Evolutionary conservation across 2,113 vertebrate genomes (phyloP), one percentile per base, ranked within the genome.

Genomic region (Sarotherodon lohbergeri): DNA sequence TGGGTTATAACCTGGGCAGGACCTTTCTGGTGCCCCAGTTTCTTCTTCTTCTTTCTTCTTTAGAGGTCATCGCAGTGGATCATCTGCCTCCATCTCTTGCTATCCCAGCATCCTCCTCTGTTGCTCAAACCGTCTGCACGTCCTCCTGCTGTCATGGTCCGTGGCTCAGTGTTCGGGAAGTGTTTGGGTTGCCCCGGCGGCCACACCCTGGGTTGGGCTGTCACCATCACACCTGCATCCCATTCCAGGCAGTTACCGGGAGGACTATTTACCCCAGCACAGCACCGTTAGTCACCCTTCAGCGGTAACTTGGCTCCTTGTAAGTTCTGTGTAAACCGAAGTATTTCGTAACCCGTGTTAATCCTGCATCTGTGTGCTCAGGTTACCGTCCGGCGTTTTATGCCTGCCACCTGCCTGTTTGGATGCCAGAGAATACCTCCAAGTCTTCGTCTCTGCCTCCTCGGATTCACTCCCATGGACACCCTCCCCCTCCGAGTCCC

Each of bases 121-220:
- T 71, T 22, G 29, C 4, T 0, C 19, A 10, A 66, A 39, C 63
- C 1, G 0, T 68, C 63, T 41, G 63, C 36, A 68, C 0, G 1
- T 68, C 4, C 7, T 68, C 57, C 9, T 32, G 8, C 29, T 61
- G 29, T 3, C 16, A 2, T 34, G 16, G 32, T 61, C 57, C 0
- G 2, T 61, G 57, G 9, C 57, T 19, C 29, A 29, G 27, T 61
- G 57, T 32, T 27, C 1, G 2, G 14, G 29, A 0, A 34, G 29
- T 34, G 29, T 10, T 61, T 61, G 57, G 57, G 9, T 19, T 61
- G 14, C 16, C 57, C 29, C 0, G 8, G 5, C 9, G 8, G 57
- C 14, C 57, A 1, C 27, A 61, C 5, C 2, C 29, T 61, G 1
- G 2, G 57, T 61, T 61, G 57, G 57, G 0, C 57, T 1, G 1